phyloP scores from a whole-genome alignment of 2,113 vertebrate species.

The Halichoeres trimaculatus region DNA sequence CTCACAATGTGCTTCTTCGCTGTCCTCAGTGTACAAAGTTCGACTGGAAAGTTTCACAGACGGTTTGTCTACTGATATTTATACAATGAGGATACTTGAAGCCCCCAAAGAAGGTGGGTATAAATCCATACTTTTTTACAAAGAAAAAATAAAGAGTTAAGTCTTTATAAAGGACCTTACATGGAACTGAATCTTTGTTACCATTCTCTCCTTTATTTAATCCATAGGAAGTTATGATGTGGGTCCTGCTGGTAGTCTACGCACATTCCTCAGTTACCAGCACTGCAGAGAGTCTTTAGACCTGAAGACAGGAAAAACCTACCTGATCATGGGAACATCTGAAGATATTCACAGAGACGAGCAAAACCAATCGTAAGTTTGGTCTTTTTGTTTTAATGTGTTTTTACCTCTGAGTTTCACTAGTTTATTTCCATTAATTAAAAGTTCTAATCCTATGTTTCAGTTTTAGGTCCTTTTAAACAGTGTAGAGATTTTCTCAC shows the following conservation, averaged over 20 bases:
- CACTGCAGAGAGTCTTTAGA: slow-evolving; percentile 68
- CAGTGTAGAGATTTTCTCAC: too few relatives aligned
- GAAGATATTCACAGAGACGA: slow-evolving; percentile 50
- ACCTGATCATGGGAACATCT: slow-evolving; percentile 79
- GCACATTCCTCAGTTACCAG: slow-evolving; percentile 68
- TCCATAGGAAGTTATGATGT: slow-evolving; percentile 65
- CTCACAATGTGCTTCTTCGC: slow-evolving; percentile 19
- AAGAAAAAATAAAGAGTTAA: too few relatives aligned
- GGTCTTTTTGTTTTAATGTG: background rate
- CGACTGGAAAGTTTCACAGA: slow-evolving; percentile 13
- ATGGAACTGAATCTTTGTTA: too few relatives aligned
- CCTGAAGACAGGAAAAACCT: slow-evolving; percentile 51
- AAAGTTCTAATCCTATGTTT: too few relatives aligned
- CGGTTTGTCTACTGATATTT: slow-evolving; percentile 50
- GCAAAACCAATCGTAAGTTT: slow-evolving; percentile 16
- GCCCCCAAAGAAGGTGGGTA: slow-evolving; percentile 76
- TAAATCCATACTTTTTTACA: background rate
- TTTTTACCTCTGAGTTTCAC: too few relatives aligned
- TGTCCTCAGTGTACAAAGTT: slow-evolving; percentile 76
- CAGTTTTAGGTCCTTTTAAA: too few relatives aligned
- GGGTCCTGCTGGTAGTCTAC: slow-evolving; percentile 15
- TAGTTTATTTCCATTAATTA: too few relatives aligned
- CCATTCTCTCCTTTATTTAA: background rate
- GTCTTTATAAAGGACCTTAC: too few relatives aligned
- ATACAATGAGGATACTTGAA: slow-evolving; percentile 46